Evolutionary conservation across 2,797 vertebrate species (phyloP).

Genomic region (Lepilemur ruficaudatus): DNA sequence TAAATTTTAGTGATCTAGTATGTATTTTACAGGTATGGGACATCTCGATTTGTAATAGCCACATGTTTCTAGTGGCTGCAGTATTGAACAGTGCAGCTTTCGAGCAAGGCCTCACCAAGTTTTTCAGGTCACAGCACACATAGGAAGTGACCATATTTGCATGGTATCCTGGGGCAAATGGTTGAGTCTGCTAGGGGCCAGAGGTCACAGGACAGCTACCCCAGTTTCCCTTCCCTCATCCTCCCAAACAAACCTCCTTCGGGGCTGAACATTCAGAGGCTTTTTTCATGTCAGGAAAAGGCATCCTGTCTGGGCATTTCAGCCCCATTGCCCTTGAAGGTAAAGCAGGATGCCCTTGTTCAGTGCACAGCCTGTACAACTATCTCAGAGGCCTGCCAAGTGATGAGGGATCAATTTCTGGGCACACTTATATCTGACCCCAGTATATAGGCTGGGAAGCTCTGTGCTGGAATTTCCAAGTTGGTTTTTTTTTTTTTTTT

Average conservation of each 20-base stretch:
- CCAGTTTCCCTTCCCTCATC: background rate
- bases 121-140: background rate
- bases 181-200: background rate
- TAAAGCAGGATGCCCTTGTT: background rate
- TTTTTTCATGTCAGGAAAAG: background rate
- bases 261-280: background rate
- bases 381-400: background rate
- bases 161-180: background rate
- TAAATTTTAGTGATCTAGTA: background rate
- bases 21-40: rapidly evolving
- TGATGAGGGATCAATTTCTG: background rate
- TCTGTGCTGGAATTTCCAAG: background rate
- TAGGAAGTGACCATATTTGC: background rate
- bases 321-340: background rate
- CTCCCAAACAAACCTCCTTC: background rate
- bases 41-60: background rate
- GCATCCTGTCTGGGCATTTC: background rate
- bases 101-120: background rate
- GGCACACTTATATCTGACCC: too few relatives aligned
- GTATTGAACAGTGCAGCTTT: background rate
- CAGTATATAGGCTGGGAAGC: background rate
- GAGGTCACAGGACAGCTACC: background rate
- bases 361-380: background rate
- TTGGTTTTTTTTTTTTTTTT: background rate
- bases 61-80: background rate